Base-by-base conservation (phyloP, 2,113 vertebrate species). In the Cryptoleucopteryx plumbea region DNA sequence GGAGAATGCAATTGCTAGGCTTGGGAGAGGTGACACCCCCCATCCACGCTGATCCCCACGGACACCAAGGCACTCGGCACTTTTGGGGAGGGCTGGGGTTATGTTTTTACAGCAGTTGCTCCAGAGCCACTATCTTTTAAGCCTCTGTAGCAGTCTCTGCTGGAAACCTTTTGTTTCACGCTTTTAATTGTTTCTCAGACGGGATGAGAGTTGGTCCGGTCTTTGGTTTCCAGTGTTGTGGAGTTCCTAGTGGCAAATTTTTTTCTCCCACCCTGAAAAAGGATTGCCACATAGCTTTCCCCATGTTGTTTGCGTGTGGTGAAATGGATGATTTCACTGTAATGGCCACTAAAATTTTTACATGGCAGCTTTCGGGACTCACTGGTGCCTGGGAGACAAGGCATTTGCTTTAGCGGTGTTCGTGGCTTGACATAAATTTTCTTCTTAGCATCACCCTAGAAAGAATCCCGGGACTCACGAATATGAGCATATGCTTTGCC, bases 141-240 rank as follows among this genome's bases (percentile, higher is more conserved):
- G 75, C 53, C 17, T 92, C 85, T 79, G 53, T 48, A 88, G 66
- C 42, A 87, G 66, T 93, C 87, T 96, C 86, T 95, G 84, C 93
- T 95, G 93, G 81, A 91, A 94, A 93, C 13, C 74, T 94, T 94
- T 80, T 77, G 87, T 85, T 95, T 94, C 84, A 67, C 7, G 1
- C 86, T 94, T 88, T 22, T 56, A 88, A 55, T 84, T 85, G 36
- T 72, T 80, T 75, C 53, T 94, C 58, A 82, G 20, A 70, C 9
- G 7, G 70, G 58, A 65, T 73, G 20, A 75, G 47, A 67, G 48
- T 74, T 91, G 31, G 40, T 90, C 56, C 0, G 0, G 34, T 53
- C 77, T 90, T 92, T 88, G 66, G 45, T 91, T 96, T 88, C 73
- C 86, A 79, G 32, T 16, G 23, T 27, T 48, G 36, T 56, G 61